Base-by-base conservation (phyloP, 2,113 vertebrate genomes). In the Vidua macroura region DNA sequence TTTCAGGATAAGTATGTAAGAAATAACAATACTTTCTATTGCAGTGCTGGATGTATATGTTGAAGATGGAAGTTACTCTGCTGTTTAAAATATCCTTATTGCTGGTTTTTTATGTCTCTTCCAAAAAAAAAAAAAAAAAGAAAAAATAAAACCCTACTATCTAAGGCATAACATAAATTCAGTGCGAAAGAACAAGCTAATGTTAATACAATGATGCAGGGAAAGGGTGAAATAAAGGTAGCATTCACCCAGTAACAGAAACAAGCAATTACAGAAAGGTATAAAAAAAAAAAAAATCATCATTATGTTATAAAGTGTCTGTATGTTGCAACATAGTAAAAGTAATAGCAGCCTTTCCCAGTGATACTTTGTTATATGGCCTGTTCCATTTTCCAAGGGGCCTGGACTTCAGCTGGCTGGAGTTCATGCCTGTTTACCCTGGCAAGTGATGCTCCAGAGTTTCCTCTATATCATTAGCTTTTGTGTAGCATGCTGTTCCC, bases 401-500 rank as follows among this genome's bases (percentile, higher is more conserved):
- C 35, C 21, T 23, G 11, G 13, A 21, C 35, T 23, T 72, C 24
- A 1, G 15, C 15, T 0, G 55, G 23, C 7, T 30, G 15, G 4
- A 14, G 33, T 9, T 35, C 3, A 4, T 2, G 6, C 10, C 5
- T 11, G 23, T 22, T 67, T 37, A 37, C 27, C 0, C 0, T 4
- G 13, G 6, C 15, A 22, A 62, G 20, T 1, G 23, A 64, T 5
- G 25, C n/a, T 73, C 28, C 35, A 18, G 15, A 66, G 27, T 11
- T 63, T 68, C 56, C 59, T 49, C 67, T 8, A 1, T 13, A 7
- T 18, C 31, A 6, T 35, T 33, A 13, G 44, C 12, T 76, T 49
- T 60, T 48, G 31, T 4, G 7, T 33, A 43, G 41, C 11, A 8
- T 1, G 31, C 22, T 62, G 9, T 13, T 49, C 16, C 28, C 51